Evolutionary conservation across 92 coral and sea anemone species (phyloP).

Genomic region (Bergia puertoricense): DNA sequence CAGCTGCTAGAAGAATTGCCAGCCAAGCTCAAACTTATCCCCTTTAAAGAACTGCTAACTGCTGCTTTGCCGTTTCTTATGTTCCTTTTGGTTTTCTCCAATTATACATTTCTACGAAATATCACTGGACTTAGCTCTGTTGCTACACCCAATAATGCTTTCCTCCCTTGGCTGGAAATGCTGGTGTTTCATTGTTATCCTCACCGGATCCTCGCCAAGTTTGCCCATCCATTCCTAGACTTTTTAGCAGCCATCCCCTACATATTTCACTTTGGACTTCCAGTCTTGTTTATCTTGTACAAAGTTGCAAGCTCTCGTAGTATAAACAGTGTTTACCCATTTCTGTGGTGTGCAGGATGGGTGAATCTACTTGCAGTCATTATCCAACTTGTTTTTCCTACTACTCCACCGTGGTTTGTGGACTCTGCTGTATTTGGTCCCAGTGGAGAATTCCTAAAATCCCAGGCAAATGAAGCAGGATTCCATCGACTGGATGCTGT

Average conservation of each 20-base stretch:
- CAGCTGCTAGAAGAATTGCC: conserved; percentile 88
- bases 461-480: conserved; percentile 97
- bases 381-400: conserved; percentile 95
- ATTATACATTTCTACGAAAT: conserved; percentile 80
- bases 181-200: conserved; percentile 96
- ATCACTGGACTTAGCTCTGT: conserved; percentile 81
- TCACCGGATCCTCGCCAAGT: conserved; percentile 94
- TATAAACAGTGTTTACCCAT: conserved; percentile 86
- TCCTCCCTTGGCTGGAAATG: conserved; percentile 94
- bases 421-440: conserved; percentile 97
- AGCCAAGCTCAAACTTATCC: conserved; percentile 78
- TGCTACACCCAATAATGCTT: conserved; percentile 81
- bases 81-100: conserved; percentile 80
- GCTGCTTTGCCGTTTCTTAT: conserved; percentile 80
- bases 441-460: conserved; percentile 79
- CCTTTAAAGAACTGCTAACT: conserved; percentile 69
- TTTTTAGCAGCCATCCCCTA: conserved; percentile 95
- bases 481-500: conserved; percentile 95
- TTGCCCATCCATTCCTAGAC: conserved; percentile 96
- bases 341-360: conserved; percentile 98
- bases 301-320: conserved; percentile 80
- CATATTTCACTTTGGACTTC: conserved; percentile 91
- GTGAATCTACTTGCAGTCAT: conserved; percentile 86
- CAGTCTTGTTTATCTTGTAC: conserved; percentile 79
- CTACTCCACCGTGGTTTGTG: conserved; percentile 99